Conservation (phyloP, 2,888 invertebrate species). For the Flexamia atlantica region DNA sequence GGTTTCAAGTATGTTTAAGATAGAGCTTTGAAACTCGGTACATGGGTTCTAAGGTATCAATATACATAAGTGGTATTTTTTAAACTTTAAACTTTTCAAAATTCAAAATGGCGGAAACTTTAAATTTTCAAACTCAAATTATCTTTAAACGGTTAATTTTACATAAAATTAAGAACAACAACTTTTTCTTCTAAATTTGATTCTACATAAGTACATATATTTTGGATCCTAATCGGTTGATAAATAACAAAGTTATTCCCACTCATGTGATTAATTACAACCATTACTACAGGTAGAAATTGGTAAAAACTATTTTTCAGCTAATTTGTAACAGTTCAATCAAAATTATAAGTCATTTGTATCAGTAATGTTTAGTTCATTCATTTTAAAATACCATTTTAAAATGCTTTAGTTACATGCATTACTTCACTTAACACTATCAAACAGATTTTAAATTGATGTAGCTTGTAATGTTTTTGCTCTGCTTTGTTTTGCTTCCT, state of each 20-base stretch:
- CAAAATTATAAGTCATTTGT: no score
- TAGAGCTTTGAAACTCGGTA: constrained; percentile 18
- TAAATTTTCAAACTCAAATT: neutral
- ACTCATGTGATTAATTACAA: neutral
- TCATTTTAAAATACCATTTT: no score
- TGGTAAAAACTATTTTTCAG: no score
- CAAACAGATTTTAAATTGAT: neutral
- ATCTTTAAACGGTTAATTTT: neutral
- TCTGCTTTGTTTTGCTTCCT: neutral
- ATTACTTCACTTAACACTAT: constrained; percentile 36
- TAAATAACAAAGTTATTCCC: neutral
- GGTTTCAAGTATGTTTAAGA: neutral
- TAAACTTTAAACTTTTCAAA: neutral
- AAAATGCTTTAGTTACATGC: no score
- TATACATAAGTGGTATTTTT: neutral
- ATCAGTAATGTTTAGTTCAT: no score
- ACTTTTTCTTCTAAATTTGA: neutral
- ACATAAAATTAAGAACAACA: constrained; percentile 2
- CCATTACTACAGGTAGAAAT: neutral
- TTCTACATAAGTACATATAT: neutral
- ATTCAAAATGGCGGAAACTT: constrained; percentile 4
- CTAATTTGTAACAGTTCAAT: no score
- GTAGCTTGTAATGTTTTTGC: neutral
- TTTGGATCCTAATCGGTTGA: neutral
- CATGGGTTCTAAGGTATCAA: neutral